Evolutionary conservation across 1,140 invertebrate genomes (phyloP).

Genomic region (Zelostemma sp.): DNA sequence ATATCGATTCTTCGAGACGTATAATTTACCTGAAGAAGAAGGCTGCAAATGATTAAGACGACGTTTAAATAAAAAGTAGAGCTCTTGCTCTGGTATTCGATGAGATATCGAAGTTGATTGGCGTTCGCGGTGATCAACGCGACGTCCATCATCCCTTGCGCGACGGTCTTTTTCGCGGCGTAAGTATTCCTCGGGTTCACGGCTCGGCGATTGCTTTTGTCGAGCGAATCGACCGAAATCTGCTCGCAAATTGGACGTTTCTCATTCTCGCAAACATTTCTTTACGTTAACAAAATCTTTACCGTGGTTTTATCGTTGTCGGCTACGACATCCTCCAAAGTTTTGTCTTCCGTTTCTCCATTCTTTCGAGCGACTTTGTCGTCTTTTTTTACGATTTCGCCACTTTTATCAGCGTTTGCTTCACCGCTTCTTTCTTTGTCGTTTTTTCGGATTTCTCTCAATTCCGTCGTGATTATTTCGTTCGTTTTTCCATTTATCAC

Average conservation of each 20-base stretch:
- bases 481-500: neutral
- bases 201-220: constrained; percentile 41
- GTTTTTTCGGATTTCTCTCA: neutral
- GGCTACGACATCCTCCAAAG: neutral
- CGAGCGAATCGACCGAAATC: constrained; percentile 49
- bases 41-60: constrained; percentile 71
- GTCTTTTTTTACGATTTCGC: neutral
- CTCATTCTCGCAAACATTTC: neutral
- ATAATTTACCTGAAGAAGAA: constrained; percentile 73
- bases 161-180: constrained; percentile 72
- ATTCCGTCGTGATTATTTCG: neutral
- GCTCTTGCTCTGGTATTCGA: constrained; percentile 72
- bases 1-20: too few species aligned
- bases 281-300: neutral
- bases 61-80: constrained; percentile 72
- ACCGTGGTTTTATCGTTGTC: neutral
- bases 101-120: constrained; percentile 87
- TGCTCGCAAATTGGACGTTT: neutral
- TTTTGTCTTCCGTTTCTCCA: neutral
- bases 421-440: too few species aligned
- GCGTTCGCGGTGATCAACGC: constrained; percentile 86
- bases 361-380: neutral
- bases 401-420: neutral
- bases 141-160: constrained; percentile 82
- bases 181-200: constrained; percentile 55